phyloP scores from a whole-genome alignment of 2,888 invertebrate species.

The Norana najaformis region DNA sequence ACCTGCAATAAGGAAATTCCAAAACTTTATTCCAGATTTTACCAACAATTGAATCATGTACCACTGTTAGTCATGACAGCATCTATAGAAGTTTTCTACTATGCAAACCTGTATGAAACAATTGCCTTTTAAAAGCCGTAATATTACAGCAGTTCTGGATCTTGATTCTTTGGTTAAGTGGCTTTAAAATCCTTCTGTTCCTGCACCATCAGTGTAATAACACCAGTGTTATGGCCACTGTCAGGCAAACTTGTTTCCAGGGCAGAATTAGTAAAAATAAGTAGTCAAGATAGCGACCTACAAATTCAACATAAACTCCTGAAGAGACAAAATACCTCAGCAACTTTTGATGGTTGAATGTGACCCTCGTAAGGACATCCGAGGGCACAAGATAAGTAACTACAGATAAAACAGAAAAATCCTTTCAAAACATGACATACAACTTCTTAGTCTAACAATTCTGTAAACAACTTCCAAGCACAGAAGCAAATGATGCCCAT shows the following conservation, averaged over 20 bases:
- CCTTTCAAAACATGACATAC: not conserved
- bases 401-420: slow-evolving; percentile 43
- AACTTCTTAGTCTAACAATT: not conserved
- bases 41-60: too few species aligned
- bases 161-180: not conserved
- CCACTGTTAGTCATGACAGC: too few species aligned
- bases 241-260: not conserved
- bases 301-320: not conserved
- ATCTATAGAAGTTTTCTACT: too few species aligned
- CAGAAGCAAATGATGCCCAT: too few species aligned
- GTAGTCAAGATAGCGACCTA: not conserved
- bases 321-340: slow-evolving; percentile 69
- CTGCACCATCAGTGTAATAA: not conserved
- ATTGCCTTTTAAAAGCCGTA: too few species aligned
- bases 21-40: too few species aligned
- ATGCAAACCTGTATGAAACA: too few species aligned
- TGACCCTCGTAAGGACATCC: slow-evolving; percentile 95
- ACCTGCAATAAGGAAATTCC: too few species aligned
- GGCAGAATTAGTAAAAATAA: not conserved
- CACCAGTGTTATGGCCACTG: not conserved
- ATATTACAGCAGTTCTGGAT: too few species aligned
- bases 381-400: slow-evolving; percentile 88
- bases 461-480: not conserved
- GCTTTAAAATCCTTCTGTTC: not conserved
- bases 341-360: slow-evolving; percentile 76